phyloP scores from a whole-genome alignment of 2,888 invertebrate species.

The Drosophila cyrtoloma region DNA sequence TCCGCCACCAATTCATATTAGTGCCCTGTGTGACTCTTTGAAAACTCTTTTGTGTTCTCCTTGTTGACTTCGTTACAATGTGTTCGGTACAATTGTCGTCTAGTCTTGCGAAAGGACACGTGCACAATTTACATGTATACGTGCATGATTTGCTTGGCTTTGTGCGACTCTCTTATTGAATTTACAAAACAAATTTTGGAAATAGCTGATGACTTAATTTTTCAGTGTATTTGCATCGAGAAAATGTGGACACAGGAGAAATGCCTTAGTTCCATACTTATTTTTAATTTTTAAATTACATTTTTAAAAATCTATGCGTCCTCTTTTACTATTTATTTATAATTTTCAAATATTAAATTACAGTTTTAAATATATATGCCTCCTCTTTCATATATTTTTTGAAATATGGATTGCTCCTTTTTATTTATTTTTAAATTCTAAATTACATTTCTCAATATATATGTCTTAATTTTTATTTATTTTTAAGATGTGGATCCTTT shows the following conservation, averaged over 20 bases:
- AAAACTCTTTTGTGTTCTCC: constrained; percentile 8
- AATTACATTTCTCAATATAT: too few species aligned
- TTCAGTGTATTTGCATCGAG: constrained; percentile 2
- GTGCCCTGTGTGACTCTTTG: constrained; percentile 2
- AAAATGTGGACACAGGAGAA: background rate
- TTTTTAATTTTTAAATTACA: background rate
- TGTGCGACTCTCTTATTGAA: constrained; percentile 17
- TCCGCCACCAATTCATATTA: constrained; percentile 10
- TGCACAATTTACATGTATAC: constrained; percentile 20
- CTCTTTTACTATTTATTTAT: too few species aligned
- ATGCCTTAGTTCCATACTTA: too few species aligned
- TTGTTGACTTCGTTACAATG: background rate
- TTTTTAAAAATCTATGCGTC: background rate
- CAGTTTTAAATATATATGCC: too few species aligned
- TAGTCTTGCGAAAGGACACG: constrained; percentile 10
- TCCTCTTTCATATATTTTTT: too few species aligned
- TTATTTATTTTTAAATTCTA: too few species aligned
- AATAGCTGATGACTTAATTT: constrained; percentile 17
- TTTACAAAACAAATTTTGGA: constrained; percentile 28
- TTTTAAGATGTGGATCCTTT: too few species aligned
- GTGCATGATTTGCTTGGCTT: constrained; percentile 35
- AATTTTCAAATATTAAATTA: too few species aligned
- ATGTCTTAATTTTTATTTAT: too few species aligned
- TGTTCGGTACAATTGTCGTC: background rate
- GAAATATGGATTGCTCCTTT: too few species aligned